A percentile compares a stretch with the other conserved stretches of the same genome.
These are phyloP conservation scores for Propithecus deckenii DNA, from an alignment of 2,797 vertebrate genomes.

Conservation along the genomic window DNA sequence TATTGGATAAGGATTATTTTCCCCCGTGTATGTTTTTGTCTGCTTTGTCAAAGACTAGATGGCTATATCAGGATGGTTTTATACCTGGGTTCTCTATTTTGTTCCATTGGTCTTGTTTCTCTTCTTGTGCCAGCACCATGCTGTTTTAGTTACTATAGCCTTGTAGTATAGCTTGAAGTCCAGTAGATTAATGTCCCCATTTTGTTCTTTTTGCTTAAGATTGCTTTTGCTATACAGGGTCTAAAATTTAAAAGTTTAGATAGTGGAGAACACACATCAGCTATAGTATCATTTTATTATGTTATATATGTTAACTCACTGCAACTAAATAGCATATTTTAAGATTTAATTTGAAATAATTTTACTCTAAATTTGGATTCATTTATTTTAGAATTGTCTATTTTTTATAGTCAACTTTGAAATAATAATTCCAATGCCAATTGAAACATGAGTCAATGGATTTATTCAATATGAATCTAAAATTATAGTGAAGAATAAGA, in stretches of 20 bases:
- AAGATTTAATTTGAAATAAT: neutral
- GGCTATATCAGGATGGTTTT: too few species aligned
- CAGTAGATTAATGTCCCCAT: too few species aligned
- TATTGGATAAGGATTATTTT: too few species aligned
- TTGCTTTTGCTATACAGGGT: too few species aligned
- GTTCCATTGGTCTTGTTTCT: too few species aligned
- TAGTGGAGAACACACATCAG: neutral
- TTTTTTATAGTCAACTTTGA: neutral
- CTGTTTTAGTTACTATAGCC: too few species aligned
- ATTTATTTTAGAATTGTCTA: neutral
- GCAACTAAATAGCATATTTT: neutral
- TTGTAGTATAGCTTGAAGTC: too few species aligned
- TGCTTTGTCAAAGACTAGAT: too few species aligned
- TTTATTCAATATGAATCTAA: neutral
- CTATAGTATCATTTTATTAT: neutral
- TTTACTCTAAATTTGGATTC: neutral
- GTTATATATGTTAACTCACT: neutral
- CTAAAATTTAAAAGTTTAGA: neutral
- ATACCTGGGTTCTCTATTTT: too few species aligned
- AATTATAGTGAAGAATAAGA: neutral
- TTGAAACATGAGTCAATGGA: neutral
- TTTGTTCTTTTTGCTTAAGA: too few species aligned
- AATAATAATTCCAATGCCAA: neutral
- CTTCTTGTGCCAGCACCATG: too few species aligned
- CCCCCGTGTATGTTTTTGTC: too few species aligned